A percentile compares a stretch with the other conserved stretches of the same genome.
These are phyloP conservation scores for Coracias cyanogaster DNA, from an alignment of 2,797 vertebrate genomes.

Conservation along the genomic window DNA sequence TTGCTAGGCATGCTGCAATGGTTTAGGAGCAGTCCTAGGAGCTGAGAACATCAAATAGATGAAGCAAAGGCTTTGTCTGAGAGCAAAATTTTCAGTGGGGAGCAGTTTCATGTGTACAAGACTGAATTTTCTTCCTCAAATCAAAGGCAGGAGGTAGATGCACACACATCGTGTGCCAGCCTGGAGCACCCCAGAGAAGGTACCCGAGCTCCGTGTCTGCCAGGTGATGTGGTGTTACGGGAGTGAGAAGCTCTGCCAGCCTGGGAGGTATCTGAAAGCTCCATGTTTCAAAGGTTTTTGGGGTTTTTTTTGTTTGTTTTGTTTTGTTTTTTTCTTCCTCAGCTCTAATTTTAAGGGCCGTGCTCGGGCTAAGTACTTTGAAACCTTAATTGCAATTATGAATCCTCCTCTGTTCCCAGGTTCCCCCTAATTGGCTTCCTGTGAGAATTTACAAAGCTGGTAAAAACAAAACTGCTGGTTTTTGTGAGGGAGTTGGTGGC, in stretches of 20 bases:
- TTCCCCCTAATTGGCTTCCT: slow-evolving; percentile 52
- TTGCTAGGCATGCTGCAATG: not conserved
- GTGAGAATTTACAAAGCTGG: slow-evolving; percentile 28
- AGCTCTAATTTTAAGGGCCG: rapidly evolving
- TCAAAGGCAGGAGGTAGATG: not conserved
- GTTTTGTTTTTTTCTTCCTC: not conserved
- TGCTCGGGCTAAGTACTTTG: not conserved
- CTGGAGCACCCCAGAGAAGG: not conserved
- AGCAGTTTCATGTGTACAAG: not conserved
- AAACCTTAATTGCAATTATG: slow-evolving; percentile 45
- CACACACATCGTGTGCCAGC: rapidly evolving
- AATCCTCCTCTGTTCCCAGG: slow-evolving; percentile 46
- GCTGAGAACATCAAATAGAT: not conserved
- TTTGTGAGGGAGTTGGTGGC: not conserved
- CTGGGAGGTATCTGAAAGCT: not conserved
- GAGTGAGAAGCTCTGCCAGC: not conserved
- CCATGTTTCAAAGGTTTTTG: rapidly evolving
- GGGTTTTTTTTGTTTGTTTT: too few species aligned
- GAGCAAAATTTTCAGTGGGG: not conserved
- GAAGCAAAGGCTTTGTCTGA: not conserved
- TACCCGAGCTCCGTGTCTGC: not conserved
- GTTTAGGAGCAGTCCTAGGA: not conserved
- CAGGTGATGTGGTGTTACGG: not conserved
- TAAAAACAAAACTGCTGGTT: not conserved
- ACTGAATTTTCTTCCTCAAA: not conserved